Percentiles rank a stretch among this genome's conserved stretches.
phyloP scores from a whole-genome alignment of 2,888 invertebrate genomes.

The Sthenelais limicola region DNA sequence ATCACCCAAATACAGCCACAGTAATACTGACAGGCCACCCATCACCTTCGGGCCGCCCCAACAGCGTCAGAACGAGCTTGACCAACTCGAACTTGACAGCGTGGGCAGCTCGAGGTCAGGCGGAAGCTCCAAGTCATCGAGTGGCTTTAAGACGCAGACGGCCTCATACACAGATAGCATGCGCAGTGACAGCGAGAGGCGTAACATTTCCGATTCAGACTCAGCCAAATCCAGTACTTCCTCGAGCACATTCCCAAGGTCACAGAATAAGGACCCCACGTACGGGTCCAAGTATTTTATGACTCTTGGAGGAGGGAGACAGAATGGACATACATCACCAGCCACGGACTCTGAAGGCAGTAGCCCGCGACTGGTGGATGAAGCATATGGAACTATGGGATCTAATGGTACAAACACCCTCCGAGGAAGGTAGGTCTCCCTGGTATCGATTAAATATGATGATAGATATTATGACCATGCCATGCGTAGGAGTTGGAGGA shows the following conservation, averaged over 20 bases:
- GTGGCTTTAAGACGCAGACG: slow-evolving; percentile 40
- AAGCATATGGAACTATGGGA: slow-evolving; percentile 54
- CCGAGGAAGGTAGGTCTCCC: slow-evolving; percentile 40
- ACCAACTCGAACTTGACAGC: slow-evolving; percentile 48
- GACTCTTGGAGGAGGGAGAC: slow-evolving; percentile 18
- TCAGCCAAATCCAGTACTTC: slow-evolving; percentile 43
- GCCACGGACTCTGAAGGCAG: slow-evolving; percentile 34
- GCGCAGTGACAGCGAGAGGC: slow-evolving; percentile 21
- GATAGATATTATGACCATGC: too few relatives aligned
- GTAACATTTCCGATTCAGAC: slow-evolving; percentile 42
- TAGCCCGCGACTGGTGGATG: slow-evolving; percentile 51
- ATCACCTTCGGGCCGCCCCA: slow-evolving; percentile 27
- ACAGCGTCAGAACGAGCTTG: slow-evolving; percentile 29
- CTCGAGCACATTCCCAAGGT: slow-evolving; percentile 34
- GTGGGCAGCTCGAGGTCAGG: slow-evolving; percentile 49
- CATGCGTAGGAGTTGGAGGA: too few relatives aligned
- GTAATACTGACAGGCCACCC: slow-evolving; percentile 41
- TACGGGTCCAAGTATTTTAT: slow-evolving; percentile 45
- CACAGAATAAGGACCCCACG: slow-evolving; percentile 13
- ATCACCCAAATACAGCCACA: slow-evolving; percentile 41
- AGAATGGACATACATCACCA: slow-evolving; percentile 38
- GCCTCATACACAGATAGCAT: slow-evolving; percentile 44
- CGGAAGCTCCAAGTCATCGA: slow-evolving; percentile 45
- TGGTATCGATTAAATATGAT: too few relatives aligned
- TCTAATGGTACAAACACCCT: slow-evolving; percentile 41